A percentile compares a stretch with the other conserved stretches of the same genome.
Conservation (phyloP, 2,113 vertebrate genomes). For the Scomber japonicus region DNA sequence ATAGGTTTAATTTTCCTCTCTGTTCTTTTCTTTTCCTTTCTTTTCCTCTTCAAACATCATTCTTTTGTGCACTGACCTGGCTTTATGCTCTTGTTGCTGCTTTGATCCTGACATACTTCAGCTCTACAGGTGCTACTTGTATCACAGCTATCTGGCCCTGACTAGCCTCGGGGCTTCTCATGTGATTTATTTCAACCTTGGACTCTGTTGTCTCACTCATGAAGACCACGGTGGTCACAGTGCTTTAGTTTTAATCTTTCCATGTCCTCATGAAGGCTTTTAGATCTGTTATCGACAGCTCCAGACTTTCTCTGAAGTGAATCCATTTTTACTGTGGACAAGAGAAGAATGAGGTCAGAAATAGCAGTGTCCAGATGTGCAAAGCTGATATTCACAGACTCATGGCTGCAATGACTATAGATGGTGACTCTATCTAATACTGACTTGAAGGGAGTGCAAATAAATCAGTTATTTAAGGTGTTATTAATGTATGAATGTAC, state of each 20-base stretch:
- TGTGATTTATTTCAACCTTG: constrained; percentile 56
- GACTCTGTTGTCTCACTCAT: constrained; percentile 34
- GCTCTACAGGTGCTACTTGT: constrained; percentile 35
- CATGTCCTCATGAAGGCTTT: constrained; percentile 43
- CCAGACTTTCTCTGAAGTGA: constrained; percentile 21
- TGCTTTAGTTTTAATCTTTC: constrained; percentile 53
- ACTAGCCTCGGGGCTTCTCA: constrained; percentile 15
- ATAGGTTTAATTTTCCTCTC: too few relatives aligned
- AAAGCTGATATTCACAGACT: constrained; percentile 39
- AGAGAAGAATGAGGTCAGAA: constrained; percentile 25
- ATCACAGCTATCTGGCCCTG: constrained; percentile 30
- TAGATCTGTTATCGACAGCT: constrained; percentile 43
- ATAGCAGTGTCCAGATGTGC: constrained; percentile 39
- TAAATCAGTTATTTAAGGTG: not conserved
- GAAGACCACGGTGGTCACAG: constrained; percentile 30
- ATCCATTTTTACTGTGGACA: constrained; percentile 28
- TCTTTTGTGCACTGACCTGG: constrained; percentile 10
- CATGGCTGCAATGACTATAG: constrained; percentile 20
- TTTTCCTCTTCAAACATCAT: not conserved
- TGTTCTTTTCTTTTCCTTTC: too few relatives aligned
- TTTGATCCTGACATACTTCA: constrained; percentile 22
- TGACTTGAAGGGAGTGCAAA: not conserved
- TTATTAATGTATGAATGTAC: not conserved
- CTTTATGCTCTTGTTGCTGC: not conserved
- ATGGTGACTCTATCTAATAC: not conserved